Evolutionary conservation across 2,113 vertebrate genomes (phyloP), one percentile per base, ranked within the genome.

Genomic region (Mustela nigripes): DNA sequence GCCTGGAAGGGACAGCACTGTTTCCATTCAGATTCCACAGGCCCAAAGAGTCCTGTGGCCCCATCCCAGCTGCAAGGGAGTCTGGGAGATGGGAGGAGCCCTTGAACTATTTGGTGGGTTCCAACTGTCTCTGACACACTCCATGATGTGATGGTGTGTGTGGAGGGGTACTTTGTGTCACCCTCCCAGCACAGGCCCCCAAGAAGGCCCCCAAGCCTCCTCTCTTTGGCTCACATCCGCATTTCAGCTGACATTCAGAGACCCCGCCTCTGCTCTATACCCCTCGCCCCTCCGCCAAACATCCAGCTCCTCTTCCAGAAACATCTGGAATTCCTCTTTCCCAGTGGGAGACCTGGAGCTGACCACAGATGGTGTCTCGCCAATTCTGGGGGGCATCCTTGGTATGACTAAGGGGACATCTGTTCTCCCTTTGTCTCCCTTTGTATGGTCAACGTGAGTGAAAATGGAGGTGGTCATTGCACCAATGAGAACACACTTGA

Each of bases 131-230:
- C 22, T 48, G 48, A 80, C 79, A 82, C 22, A 33, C 5, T 53
- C 60, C n/a, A 1, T 33, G 42, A 78, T 0, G 1, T 53, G 82
- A 48, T 4, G 42, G 33, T 0, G 10, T 39, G 39, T 39, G 39
- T 7, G 76, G 22, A 31, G 24, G 8, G 8, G 63, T 53, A 21
- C 58, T 31, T 65, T 33, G 36, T 11, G 11, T 22, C 3, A 22
- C 15, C 16, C 58, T 71, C 58, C 24, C 0, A 1, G 12, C 11
- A 0, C 78, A 36, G 6, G 11, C 16, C 86, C 71, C 36, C 4
- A 0, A 0, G 63, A 31, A 67, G 9, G 15, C 16, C 82, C 71
- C 36, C 5, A 0, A 0, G 14, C 31, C 10, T 15, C 15, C 19
- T 12, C 8, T 39, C 26, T 48, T n/a, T 3, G 1, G 39, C 28